Evolutionary conservation across 2,113 vertebrate genomes (phyloP).

Genomic region (Corythornis madagascariensis): DNA sequence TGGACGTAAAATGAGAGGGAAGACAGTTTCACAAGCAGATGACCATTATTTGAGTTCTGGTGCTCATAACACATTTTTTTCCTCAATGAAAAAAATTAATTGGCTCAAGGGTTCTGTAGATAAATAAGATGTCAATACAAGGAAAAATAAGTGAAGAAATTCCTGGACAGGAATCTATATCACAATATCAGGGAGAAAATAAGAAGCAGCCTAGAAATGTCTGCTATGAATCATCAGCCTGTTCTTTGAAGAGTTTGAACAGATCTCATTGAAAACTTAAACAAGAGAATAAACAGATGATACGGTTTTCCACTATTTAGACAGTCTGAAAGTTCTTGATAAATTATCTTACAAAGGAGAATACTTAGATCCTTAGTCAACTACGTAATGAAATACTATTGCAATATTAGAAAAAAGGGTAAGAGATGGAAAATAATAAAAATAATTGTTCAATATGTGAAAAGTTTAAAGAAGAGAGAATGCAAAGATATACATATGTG

Average conservation of each 20-base stretch:
- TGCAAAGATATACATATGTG: not conserved
- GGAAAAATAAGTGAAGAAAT: not conserved
- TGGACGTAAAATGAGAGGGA: not conserved
- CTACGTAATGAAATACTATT: not conserved
- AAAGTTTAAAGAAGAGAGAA: not conserved
- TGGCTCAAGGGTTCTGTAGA: not conserved
- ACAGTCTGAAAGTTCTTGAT: not conserved
- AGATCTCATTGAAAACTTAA: not conserved
- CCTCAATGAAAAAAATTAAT: not conserved
- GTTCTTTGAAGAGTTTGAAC: not conserved
- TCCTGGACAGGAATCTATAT: not conserved
- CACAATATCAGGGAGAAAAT: not conserved
- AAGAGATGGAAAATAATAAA: not conserved
- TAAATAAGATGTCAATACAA: not conserved
- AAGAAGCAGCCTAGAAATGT: not conserved
- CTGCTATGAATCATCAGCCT: not conserved
- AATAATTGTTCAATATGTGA: not conserved
- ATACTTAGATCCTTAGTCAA: not conserved
- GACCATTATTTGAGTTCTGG: not conserved
- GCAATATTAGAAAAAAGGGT: not conserved
- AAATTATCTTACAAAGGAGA: not conserved
- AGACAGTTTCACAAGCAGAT: not conserved
- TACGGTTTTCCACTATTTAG: not conserved
- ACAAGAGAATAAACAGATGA: not conserved
- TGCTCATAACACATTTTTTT: not conserved